Evolutionary conservation across 64 coral and sea anemone species (phyloP).

Genomic region (Catalaphyllia jardinei): DNA sequence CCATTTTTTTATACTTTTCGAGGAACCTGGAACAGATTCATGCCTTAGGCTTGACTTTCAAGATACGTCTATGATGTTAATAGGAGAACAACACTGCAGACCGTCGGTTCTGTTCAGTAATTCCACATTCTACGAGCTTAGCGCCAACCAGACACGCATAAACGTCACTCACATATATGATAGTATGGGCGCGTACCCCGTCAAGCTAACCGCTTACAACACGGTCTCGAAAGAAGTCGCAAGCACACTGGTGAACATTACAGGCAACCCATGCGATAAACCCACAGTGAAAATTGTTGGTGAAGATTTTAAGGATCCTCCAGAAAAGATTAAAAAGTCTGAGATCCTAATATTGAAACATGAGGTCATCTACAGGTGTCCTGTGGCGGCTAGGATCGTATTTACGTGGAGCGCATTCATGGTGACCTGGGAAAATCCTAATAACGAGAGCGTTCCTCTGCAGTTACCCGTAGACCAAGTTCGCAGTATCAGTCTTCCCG

Average conservation of each 20-base stretch:
- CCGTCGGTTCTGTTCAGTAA: slow-evolving; percentile 10
- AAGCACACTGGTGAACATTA: slow-evolving; percentile 38
- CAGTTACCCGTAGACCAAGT: slow-evolving; percentile 26
- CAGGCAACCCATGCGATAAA: slow-evolving; percentile 57
- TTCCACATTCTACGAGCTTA: slow-evolving; percentile 25
- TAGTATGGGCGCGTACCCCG: slow-evolving; percentile 52
- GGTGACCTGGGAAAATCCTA: slow-evolving; percentile 14
- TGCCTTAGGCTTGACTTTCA: slow-evolving; percentile 56
- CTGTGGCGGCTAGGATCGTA: slow-evolving; percentile 63
- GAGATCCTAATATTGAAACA: slow-evolving; percentile 34
- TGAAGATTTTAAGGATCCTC: slow-evolving; percentile 46
- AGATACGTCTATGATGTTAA: slow-evolving; percentile 26
- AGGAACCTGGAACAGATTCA: slow-evolving; percentile 57
- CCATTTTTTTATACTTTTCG: slow-evolving; percentile 52
- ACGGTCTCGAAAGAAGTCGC: slow-evolving; percentile 35
- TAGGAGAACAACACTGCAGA: slow-evolving; percentile 53
- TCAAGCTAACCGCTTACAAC: slow-evolving; percentile 40
- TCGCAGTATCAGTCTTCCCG: slow-evolving; percentile 14
- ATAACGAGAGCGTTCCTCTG: slow-evolving; percentile 54
- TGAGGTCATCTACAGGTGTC: slow-evolving; percentile 64
- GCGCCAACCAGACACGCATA: slow-evolving; percentile 11
- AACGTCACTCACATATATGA: slow-evolving; percentile 48
- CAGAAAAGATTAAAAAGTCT: slow-evolving; percentile 68
- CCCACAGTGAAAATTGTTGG: slow-evolving; percentile 71
- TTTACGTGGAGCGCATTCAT: slow-evolving; percentile 70